These are phyloP conservation scores for Herpailurus yagouaroundi DNA, from an alignment of 2,113 vertebrate species.

Conservation along the genomic window DNA sequence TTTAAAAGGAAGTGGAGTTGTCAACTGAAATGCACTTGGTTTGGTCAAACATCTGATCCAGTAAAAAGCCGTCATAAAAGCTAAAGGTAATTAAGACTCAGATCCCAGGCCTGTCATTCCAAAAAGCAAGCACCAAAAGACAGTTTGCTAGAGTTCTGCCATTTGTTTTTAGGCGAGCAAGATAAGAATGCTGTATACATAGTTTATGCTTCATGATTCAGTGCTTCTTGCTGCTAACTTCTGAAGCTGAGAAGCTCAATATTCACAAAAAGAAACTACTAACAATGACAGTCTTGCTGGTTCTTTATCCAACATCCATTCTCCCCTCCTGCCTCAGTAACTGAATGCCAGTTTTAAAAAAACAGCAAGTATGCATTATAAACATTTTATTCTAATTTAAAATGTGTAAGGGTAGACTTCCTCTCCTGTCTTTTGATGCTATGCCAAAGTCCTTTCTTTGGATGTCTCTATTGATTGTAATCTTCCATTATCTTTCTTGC, in stretches of 20 bases:
- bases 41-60: not conserved
- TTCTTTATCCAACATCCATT: not conserved
- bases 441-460: not conserved
- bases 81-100: constrained; percentile 54
- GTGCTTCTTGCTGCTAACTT: constrained; percentile 8
- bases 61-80: constrained; percentile 50
- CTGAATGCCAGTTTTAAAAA: not conserved
- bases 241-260: not conserved
- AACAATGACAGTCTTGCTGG: not conserved
- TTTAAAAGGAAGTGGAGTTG: constrained; percentile 6
- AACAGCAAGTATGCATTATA: not conserved
- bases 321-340: not conserved
- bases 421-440: not conserved
- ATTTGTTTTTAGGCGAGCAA: constrained; percentile 23
- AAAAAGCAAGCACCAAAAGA: constrained; percentile 19
- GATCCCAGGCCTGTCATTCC: not conserved
- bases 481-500: not conserved
- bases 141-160: not conserved
- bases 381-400: constrained; percentile 54
- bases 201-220: constrained; percentile 15
- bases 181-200: not conserved
- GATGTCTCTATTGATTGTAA: not conserved
- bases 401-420: not conserved
- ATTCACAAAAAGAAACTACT: not conserved
- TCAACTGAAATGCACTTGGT: constrained; percentile 3